Evolutionary conservation across 2,797 vertebrate species (phyloP), one percentile per base, ranked within the genome.

Genomic region (Acanthis flammea): DNA sequence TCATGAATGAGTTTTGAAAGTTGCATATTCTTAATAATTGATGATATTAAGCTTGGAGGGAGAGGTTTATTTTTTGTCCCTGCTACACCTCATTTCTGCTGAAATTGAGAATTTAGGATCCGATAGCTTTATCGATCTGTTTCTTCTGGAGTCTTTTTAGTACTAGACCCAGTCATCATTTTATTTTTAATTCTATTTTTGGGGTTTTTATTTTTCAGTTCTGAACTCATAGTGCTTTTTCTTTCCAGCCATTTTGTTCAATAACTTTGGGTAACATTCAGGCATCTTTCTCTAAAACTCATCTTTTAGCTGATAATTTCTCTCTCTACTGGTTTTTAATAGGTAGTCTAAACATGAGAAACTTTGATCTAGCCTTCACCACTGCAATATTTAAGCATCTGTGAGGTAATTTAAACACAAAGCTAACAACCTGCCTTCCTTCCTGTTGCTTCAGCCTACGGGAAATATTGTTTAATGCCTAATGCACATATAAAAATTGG

Each of bases 381-480:
- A 42, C 31, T 85, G 63, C 37, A 48, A 53, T 82, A 79, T 90
- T 88, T 82, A 85, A 93, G 55, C 24, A 55, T 67, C 89, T 92
- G 7, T 81, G 77, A 79, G 47, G 61, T 81, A 72, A 58, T 87
- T 92, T 92, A 84, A 88, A 77, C 83, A 28, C 18, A 78, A 37
- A 83, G 10, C 54, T 86, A 78, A 75, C 47, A 70, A 27, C 25
- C 27, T 90, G 2, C 35, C 47, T 92, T 76, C 78, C 45, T 91
- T 95, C 76, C 83, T 94, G 35, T 92, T 95, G 33, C 58, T 68
- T 95, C 86, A 90, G 4, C 45, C 53, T 90, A 31, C 41, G 53
- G 83, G 80, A 94, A 86, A 79, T 84, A 57, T 25, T 94, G 25
- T 72, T 91, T 65, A 86, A 67, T 89, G 57, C 53, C 65, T 80